Evolutionary conservation across 2,888 invertebrate genomes (phyloP).

Genomic region (Morpho helenor): DNA sequence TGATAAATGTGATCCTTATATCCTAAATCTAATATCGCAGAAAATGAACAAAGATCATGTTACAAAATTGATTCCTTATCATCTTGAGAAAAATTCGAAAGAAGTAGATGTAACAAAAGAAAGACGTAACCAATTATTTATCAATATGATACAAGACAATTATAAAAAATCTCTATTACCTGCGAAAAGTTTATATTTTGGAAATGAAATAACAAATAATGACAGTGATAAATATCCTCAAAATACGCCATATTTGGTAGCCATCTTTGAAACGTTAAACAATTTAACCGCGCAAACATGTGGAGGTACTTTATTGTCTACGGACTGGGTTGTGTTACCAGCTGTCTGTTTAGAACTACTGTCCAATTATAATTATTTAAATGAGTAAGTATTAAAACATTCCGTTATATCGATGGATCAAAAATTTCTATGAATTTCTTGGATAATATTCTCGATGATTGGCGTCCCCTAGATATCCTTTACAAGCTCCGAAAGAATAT

Average conservation of each 20-base stretch:
- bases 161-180: neutral
- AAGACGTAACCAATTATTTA: no score
- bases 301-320: constrained; percentile 40
- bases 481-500: no score
- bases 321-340: constrained; percentile 45
- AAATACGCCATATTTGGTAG: constrained; percentile 28
- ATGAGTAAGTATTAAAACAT: constrained; percentile 12
- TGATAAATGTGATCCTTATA: constrained; percentile 29
- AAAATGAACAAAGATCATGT: constrained; percentile 1
- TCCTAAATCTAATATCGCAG: constrained; percentile 26
- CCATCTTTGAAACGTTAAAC: constrained; percentile 48
- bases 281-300: constrained; percentile 51
- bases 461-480: no score
- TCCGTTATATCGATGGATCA: no score
- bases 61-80: neutral
- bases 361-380: constrained; percentile 25
- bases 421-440: no score
- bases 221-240: neutral
- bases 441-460: no score
- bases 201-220: neutral
- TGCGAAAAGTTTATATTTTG: neutral
- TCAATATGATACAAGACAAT: no score
- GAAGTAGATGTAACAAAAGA: no score
- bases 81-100: no score
- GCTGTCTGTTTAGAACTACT: constrained; percentile 43